Percentiles rank a stretch among this genome's conserved stretches.
Conservation (phyloP, 2,888 invertebrate genomes). For the Pyrrhosoma nymphula region DNA sequence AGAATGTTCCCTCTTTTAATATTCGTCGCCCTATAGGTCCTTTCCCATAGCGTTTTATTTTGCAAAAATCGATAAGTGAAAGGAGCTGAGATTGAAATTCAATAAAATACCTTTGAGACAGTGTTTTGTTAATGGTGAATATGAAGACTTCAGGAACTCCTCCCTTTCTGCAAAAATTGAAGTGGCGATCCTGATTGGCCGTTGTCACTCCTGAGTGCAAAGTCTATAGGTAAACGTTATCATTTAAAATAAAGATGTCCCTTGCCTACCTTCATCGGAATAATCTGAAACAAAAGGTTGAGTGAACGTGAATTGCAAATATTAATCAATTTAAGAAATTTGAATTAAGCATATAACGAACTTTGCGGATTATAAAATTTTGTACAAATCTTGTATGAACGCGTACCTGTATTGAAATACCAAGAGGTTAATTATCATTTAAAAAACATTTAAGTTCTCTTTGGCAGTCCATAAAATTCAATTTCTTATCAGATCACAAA, state of each 20-base stretch:
- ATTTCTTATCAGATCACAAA: background rate
- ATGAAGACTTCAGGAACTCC: background rate
- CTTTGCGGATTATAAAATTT: background rate
- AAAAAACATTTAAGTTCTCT: background rate
- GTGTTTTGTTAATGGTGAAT: background rate
- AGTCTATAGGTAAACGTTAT: background rate
- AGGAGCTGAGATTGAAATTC: background rate
- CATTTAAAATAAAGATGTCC: background rate
- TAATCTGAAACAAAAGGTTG: background rate
- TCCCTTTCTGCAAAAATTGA: background rate
- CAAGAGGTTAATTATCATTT: background rate
- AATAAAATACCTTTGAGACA: background rate
- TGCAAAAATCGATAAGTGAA: background rate
- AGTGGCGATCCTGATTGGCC: background rate
- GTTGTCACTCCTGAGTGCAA: background rate
- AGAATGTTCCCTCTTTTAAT: background rate
- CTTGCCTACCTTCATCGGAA: background rate
- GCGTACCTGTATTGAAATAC: background rate
- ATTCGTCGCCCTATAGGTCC: background rate
- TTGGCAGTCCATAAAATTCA: background rate
- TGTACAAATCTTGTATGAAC: background rate
- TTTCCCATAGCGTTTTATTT: background rate
- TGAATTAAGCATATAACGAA: background rate
- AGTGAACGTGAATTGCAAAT: background rate
- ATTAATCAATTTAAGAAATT: background rate